Base-by-base conservation (phyloP, 2,113 vertebrate genomes). In the Mirounga angustirostris region DNA sequence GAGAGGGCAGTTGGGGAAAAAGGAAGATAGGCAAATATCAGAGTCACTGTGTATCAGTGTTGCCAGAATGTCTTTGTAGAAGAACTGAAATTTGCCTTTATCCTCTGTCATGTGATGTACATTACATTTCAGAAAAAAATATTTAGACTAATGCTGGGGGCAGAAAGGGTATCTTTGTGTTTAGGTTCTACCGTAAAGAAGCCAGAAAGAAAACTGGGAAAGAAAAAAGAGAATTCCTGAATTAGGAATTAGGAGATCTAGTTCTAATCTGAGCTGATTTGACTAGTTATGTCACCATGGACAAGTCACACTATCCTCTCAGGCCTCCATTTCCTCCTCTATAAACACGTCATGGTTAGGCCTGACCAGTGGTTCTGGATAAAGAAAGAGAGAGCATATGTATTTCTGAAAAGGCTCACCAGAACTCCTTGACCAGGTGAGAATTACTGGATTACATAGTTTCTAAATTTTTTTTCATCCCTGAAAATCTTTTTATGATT, bases 201-300 rank as follows among this genome's bases (percentile, higher is more conserved):
- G 36, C 78, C n/a, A 65, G 91, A 95, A 89, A 87, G 52, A 95
- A 86, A 96, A 28, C 15, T 80, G 26, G 26, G 30, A 82, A 97
- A 86, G 67, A 67, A 82, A 97, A 95, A 91, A 69, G 13, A 95
- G 93, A 95, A 97, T 69, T 76, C n/a, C 36, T 89, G 13, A 93
- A 69, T 14, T 69, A 63, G 19, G 21, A 87, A 83, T 79, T 86
- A 73, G 21, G 36, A 61, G 14, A 74, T 74, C 24, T 86, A 85
- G 22, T 81, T 67, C 13, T 14, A 61, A 40, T 89, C 50, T 46
- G 82, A 80, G 73, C 40, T 91, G 24, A 74, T 76, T 85, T 95
- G n/a, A 71, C 5, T 54, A 89, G 40, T 82, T 63, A 59, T 83
- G 28, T 88, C 36, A 61, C 11, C 7, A 30, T 22, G 7, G 33